Percentiles rank a stretch among this genome's conserved stretches.
These are phyloP conservation scores for Mimachlamys varia DNA, from an alignment of 2,888 invertebrate species.

Conservation along the genomic window DNA sequence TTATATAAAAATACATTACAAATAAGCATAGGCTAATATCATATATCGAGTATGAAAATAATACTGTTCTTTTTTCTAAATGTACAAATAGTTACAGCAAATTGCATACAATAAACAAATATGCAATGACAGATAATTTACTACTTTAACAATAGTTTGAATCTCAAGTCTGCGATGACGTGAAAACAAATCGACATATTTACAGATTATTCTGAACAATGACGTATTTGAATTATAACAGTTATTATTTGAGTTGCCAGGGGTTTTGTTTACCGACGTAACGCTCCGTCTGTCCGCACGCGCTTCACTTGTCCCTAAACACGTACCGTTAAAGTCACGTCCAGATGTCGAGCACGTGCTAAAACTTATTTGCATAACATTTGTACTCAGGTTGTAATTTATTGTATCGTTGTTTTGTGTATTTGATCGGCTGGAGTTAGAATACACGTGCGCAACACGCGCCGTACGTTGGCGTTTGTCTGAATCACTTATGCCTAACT, in stretches of 20 bases:
- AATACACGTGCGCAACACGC: neutral
- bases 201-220: neutral
- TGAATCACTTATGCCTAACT: conserved; percentile 7
- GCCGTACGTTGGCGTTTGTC: neutral
- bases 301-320: conserved; percentile 4
- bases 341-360: conserved; percentile 54
- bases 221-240: neutral
- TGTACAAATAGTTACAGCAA: no score
- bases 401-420: conserved; percentile 36
- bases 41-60: no score
- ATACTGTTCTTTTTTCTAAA: no score
- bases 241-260: neutral
- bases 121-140: neutral
- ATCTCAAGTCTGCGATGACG: neutral
- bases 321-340: conserved; percentile 24
- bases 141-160: neutral
- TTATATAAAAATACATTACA: no score
- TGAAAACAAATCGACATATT: neutral
- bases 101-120: no score
- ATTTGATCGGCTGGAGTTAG: conserved; percentile 1
- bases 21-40: no score
- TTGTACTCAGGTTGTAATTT: conserved; percentile 37
- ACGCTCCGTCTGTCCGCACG: neutral
- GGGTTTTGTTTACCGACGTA: conserved; percentile 3
- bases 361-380: conserved; percentile 39